Evolutionary conservation across 2,888 invertebrate species (phyloP), one percentile per base, ranked within the genome.

Genomic region (Lasioglossum villosulum): DNA sequence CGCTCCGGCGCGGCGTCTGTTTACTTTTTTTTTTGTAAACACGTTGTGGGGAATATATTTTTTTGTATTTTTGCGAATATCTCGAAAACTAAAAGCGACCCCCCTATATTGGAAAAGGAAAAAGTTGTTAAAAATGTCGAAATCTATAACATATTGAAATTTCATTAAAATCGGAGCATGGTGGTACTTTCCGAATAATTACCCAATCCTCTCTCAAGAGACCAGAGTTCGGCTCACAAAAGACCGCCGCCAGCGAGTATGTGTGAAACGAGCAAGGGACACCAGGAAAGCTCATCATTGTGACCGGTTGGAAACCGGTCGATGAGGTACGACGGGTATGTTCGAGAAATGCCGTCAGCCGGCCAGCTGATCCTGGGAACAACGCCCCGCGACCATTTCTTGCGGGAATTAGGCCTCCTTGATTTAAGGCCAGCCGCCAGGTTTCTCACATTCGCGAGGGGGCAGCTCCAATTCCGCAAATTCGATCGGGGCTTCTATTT

Each of bases 291-390:
- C 66, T 87, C 83, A 86, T 90, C 86, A 63, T 87, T 87, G 90
- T 80, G 85, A 88, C 85, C 79, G 79, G 85, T 87, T 84, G 89
- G 89, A 94, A 63, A 94, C 93, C 92, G 93, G 93, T 93, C 93
- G 94, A 94, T 94, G 94, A 93, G 92, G 92, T 93, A 94, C 92
- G 93, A 91, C 84, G 90, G 92, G 92, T 92, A 94, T 94, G 94
- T 91, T 91, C 91, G 91, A 93, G 92, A 94, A 93, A 93, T 93
- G 90, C 92, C 93, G 94, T 93, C 94, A 93, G 93, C 90, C 93
- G 86, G 90, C 93, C 95, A 95, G 95, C 95, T 95, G 95, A 95
- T 95, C 95, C 94, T 95, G 95, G 94, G 95, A 95, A 95, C 94
- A 94, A 94, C 94, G 94, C 93, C 94, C 93, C 91, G 92, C 88